Percentiles rank a stretch among this genome's conserved stretches.
These are phyloP conservation scores for Mellivora capensis DNA, from an alignment of 2,113 vertebrate species.

Conservation along the genomic window DNA sequence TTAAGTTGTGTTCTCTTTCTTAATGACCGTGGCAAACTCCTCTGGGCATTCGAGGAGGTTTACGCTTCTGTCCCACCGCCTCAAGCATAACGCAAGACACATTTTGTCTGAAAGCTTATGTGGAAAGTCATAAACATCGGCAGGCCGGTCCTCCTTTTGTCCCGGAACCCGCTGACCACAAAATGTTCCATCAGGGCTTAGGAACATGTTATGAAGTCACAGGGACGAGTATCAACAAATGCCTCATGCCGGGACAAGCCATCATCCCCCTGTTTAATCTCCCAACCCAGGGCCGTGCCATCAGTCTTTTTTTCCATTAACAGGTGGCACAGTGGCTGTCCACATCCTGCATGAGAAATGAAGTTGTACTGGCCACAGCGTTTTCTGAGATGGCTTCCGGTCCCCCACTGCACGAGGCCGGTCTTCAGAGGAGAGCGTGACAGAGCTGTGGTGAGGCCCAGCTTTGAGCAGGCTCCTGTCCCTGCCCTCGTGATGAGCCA, in stretches of 20 bases:
- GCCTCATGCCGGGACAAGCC: background rate
- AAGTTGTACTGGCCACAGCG: accelerated
- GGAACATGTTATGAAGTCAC: background rate
- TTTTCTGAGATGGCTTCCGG: background rate
- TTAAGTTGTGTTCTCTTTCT: background rate
- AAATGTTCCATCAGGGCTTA: background rate
- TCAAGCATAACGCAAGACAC: background rate
- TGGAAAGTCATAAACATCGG: background rate
- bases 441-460: accelerated
- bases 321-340: background rate
- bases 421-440: background rate
- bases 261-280: background rate
- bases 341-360: background rate
- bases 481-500: background rate
- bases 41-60: background rate
- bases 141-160: background rate
- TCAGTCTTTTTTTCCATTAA: background rate
- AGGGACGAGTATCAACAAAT: accelerated
- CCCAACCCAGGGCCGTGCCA: accelerated
- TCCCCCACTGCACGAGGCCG: accelerated
- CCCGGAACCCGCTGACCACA: background rate
- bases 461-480: accelerated
- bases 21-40: background rate
- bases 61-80: background rate
- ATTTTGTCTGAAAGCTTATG: background rate